A percentile compares a stretch with the other conserved stretches of the same genome.
Conservation (phyloP, 2,888 invertebrate species). For the Pinctada fucata region DNA sequence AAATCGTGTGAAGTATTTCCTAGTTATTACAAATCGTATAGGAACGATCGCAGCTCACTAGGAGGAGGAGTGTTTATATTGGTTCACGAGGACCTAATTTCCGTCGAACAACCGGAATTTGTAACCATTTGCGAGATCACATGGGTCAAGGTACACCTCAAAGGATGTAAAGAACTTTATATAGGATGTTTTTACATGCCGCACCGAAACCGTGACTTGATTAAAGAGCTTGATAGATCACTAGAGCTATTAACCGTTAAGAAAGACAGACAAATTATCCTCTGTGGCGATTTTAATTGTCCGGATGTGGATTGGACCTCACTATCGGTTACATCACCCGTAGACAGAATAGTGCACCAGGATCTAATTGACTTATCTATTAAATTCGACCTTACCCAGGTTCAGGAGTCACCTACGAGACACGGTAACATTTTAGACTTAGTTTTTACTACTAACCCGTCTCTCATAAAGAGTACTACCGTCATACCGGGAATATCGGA, state of each 20-base stretch:
- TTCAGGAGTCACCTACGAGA: conserved; percentile 34
- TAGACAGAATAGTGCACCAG: conserved; percentile 23
- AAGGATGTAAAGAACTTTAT: conserved; percentile 32
- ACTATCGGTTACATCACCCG: neutral
- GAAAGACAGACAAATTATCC: conserved; percentile 8
- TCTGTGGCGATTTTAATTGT: neutral
- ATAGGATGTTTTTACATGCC: conserved; percentile 37
- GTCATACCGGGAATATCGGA: conserved; percentile 34
- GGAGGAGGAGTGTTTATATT: conserved; percentile 40
- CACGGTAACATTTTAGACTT: conserved; percentile 34
- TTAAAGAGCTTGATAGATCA: conserved; percentile 28
- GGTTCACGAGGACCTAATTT: conserved; percentile 32
- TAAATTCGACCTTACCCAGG: conserved; percentile 32
- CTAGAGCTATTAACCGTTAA: conserved; percentile 6
- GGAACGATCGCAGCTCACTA: conserved; percentile 3
- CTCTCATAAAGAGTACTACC: conserved; percentile 33
- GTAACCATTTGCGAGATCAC: conserved; percentile 42
- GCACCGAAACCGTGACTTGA: conserved; percentile 17
- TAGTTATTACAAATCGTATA: neutral
- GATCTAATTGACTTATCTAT: conserved; percentile 27
- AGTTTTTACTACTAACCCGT: conserved; percentile 37
- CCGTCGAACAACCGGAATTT: conserved; percentile 37
- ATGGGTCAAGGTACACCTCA: conserved; percentile 40
- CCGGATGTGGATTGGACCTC: conserved; percentile 34
- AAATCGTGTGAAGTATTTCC: conserved; percentile 13